Evolutionary conservation across 2,113 vertebrate species (phyloP), one percentile per base, ranked within the genome.

Genomic region (Macquaria ambigua): DNA sequence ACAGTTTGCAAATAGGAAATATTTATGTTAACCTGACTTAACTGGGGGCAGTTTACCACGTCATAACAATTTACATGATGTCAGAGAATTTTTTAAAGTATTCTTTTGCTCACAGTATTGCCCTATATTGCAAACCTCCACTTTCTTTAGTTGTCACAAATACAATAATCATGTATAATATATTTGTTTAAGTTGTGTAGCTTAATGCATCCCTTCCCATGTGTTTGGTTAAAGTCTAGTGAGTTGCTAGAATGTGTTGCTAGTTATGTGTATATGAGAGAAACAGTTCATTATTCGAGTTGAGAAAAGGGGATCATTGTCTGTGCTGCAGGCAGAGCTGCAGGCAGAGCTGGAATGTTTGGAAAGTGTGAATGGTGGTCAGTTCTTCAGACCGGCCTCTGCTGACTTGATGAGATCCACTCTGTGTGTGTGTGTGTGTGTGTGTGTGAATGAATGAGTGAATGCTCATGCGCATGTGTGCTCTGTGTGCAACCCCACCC

Each of bases 221-320:
- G 23, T 48, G 6, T 75, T 46, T 68, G 31, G 21, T 55, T 74
- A 16, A 62, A 41, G 46, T 48, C 48, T 25, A 16, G 55, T 55
- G 31, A 76, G 74, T 71, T 64, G 41, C 74, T 15, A 62, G 48
- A 84, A 79, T 76, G 70, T 74, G 74, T 79, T 64, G 53, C 43
- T 77, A 63, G 77, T 81, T 83, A 16, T 77, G 79, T 77, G 76
- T 78, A 41, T 84, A 52, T 59, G 67, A 64, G 67, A 85, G 81
- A 92, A 88, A 74, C 77, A 59, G 71, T 86, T 86, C 83, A 88
- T 87, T 85, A 82, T 92, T 81, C 1, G 0, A 59, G 74, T 64
- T 77, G 87, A 87, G 85, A 83, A 89, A 93, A 93, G 82, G 87
- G 79, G 85, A 87, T 74, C 90, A 86, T 93, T 93, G 90, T 94